phyloP scores from a whole-genome alignment of 2,113 vertebrate species.

The Electrona antarctica region DNA sequence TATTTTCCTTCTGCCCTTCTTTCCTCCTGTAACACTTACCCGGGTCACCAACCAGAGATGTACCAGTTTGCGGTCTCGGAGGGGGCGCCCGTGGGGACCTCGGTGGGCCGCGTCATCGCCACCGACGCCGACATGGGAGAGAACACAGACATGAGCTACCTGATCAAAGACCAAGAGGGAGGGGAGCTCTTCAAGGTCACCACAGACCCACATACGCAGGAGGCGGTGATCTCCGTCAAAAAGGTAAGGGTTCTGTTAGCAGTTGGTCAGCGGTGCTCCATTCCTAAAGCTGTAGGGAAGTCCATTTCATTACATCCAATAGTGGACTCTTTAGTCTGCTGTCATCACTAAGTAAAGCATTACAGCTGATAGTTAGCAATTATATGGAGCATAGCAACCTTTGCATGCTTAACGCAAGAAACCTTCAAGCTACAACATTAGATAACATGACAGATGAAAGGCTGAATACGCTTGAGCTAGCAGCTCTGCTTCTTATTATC shows the following conservation, averaged over 20 bases:
- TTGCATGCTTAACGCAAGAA: too few relatives aligned
- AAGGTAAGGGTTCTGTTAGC: slow-evolving; percentile 80
- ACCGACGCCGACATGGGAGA: slow-evolving; percentile 93
- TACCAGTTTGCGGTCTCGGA: slow-evolving; percentile 95
- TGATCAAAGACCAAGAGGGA: slow-evolving; percentile 89
- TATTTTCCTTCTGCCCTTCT: too few relatives aligned
- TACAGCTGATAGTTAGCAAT: too few relatives aligned
- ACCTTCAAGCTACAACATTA: too few relatives aligned
- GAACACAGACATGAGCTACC: slow-evolving; percentile 97
- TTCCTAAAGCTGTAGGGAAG: not conserved
- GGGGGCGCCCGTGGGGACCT: slow-evolving; percentile 84
- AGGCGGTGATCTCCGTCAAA: slow-evolving; percentile 88
- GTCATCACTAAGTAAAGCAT: not conserved
- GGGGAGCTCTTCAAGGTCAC: slow-evolving; percentile 88
- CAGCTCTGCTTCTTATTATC: too few relatives aligned
- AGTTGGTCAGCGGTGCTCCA: not conserved
- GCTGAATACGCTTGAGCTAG: too few relatives aligned
- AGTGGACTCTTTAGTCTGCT: not conserved
- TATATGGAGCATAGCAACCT: too few relatives aligned
- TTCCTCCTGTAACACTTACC: slow-evolving; percentile 1
- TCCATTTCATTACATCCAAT: not conserved
- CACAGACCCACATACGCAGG: slow-evolving; percentile 90
- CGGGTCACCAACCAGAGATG: slow-evolving; percentile 82
- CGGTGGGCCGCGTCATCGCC: slow-evolving; percentile 91
- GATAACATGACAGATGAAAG: too few relatives aligned